Conservation (phyloP, 92 coral and sea anemone genomes). For the Pocillopora grandis region DNA sequence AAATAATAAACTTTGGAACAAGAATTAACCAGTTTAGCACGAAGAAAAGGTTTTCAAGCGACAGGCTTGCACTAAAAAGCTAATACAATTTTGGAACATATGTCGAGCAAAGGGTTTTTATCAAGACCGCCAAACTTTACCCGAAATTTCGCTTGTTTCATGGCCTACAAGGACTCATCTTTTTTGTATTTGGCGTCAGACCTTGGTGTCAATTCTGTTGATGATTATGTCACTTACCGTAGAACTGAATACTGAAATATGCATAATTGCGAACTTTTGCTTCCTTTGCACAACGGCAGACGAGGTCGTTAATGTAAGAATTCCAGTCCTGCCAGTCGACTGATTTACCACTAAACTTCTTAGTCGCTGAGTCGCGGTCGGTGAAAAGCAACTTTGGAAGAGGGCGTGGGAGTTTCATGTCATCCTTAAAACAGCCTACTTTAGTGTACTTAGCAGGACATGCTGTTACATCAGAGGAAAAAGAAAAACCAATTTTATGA, state of each 20-base stretch:
- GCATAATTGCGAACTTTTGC: slow-evolving; percentile 54
- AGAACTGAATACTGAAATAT: slow-evolving; percentile 74
- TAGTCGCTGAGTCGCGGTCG: slow-evolving; percentile 53
- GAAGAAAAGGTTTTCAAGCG: no score
- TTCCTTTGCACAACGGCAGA: slow-evolving; percentile 83
- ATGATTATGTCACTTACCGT: slow-evolving; percentile 51
- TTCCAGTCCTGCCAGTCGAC: slow-evolving; percentile 79
- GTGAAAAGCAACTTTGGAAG: slow-evolving; percentile 64
- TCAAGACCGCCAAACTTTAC: no score
- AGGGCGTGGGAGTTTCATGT: slow-evolving; percentile 57
- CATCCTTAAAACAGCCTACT: slow-evolving; percentile 76
- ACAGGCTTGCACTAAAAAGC: no score
- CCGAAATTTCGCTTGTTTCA: no score
- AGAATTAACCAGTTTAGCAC: no score
- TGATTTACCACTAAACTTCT: slow-evolving; percentile 39
- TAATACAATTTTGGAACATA: no score
- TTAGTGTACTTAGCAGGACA: slow-evolving; percentile 62
- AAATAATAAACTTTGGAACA: no score
- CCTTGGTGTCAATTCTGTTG: neutral
- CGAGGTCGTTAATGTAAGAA: slow-evolving; percentile 60
- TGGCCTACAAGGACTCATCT: no score
- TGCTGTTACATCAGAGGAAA: slow-evolving; percentile 7
- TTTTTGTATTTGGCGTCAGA: neutral
- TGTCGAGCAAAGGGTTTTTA: no score
- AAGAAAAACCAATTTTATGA: no score